Evolutionary conservation across 2,888 invertebrate species (phyloP).

Genomic region (Acanthosepion pharaonis): DNA sequence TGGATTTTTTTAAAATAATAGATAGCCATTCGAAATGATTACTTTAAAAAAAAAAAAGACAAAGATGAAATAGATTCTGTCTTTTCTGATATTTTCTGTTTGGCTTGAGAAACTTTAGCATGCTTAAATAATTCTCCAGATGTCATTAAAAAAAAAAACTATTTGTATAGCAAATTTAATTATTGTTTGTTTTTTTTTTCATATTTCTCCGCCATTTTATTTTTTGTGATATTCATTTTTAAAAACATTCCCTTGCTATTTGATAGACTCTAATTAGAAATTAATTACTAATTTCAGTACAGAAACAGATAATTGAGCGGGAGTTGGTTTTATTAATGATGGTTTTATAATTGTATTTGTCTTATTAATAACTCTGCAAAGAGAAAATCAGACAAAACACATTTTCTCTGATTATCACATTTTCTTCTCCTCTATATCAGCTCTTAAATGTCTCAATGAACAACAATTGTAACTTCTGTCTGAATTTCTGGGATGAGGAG

Average conservation of each 20-base stretch:
- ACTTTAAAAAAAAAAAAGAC: no score
- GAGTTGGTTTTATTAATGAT: neutral
- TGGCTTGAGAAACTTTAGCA: no score
- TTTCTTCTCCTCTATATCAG: neutral
- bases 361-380: neutral
- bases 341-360: neutral
- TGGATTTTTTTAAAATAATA: no score
- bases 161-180: neutral
- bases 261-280: conserved; percentile 33
- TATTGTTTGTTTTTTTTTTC: neutral
- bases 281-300: neutral
- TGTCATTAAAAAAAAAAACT: neutral
- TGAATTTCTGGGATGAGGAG: no score
- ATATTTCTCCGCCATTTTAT: neutral
- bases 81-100: no score
- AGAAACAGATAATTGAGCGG: neutral
- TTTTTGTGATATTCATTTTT: neutral
- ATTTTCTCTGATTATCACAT: neutral
- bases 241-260: neutral
- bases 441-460: no score
- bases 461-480: no score
- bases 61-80: no score
- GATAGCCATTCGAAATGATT: no score
- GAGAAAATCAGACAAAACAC: neutral
- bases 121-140: no score